These are phyloP conservation scores for Rhynchopsitta pachyrhyncha DNA, from an alignment of 2,113 vertebrate genomes.

Conservation along the genomic window DNA sequence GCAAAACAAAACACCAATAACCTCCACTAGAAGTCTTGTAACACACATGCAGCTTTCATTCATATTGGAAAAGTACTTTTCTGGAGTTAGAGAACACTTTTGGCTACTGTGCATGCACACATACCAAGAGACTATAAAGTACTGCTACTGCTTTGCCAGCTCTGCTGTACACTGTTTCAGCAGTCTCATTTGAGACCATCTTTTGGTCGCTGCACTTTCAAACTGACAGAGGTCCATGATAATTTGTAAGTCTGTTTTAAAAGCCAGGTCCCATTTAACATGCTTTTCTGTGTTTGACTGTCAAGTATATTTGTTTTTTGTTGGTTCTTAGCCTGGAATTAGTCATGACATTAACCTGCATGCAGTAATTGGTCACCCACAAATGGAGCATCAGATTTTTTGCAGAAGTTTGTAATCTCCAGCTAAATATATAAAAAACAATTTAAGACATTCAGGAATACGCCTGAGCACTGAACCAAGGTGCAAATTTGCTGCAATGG, in stretches of 20 bases:
- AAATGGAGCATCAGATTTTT: neutral
- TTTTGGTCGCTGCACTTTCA: neutral
- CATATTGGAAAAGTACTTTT: neutral
- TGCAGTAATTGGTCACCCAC: neutral
- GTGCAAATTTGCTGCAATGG: neutral
- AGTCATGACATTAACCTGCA: neutral
- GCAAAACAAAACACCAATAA: neutral
- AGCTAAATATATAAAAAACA: neutral
- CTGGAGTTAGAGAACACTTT: neutral
- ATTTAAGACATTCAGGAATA: neutral
- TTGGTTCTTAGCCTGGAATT: neutral
- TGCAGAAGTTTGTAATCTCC: neutral
- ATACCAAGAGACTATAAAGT: neutral
- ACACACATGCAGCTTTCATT: neutral
- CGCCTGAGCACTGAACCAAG: neutral
- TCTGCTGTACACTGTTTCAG: neutral
- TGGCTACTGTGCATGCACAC: neutral
- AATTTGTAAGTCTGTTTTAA: neutral
- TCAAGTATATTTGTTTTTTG: neutral
- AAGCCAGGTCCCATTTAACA: neutral
- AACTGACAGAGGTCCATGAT: neutral
- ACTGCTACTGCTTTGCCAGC: neutral
- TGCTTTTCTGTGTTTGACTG: fast-evolving
- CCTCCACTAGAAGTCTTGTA: neutral
- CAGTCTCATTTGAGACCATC: neutral